A percentile compares a stretch with the other conserved stretches of the same genome.
Conservation (phyloP, 2,888 invertebrate species). For the Erebia epiphron region DNA sequence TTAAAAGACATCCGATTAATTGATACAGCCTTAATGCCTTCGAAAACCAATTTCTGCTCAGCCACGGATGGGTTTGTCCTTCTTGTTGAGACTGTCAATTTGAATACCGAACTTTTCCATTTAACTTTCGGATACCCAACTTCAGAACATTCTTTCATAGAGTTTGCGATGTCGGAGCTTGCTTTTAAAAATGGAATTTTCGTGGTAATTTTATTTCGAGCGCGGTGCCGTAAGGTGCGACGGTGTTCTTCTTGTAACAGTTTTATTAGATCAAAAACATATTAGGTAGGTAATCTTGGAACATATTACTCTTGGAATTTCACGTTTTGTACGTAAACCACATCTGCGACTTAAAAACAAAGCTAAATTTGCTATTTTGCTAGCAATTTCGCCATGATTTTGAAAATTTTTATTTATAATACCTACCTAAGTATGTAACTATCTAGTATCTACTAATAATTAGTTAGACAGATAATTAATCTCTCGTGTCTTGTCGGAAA, state of each 20-base stretch:
- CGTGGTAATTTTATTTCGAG: conserved; percentile 49
- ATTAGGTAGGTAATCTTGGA: neutral
- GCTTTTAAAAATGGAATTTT: conserved; percentile 60
- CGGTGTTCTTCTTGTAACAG: conserved; percentile 27
- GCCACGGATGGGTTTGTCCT: conserved; percentile 19
- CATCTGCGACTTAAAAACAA: neutral
- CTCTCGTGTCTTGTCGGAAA: no score
- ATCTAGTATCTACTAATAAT: no score
- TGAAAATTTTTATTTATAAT: no score
- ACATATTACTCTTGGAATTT: neutral
- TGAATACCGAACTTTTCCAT: conserved; percentile 75
- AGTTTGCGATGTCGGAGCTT: conserved; percentile 57
- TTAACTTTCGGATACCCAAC: conserved; percentile 71
- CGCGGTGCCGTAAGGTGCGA: conserved; percentile 38
- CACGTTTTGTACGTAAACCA: neutral
- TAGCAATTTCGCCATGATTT: no score
- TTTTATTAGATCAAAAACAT: conserved; percentile 12
- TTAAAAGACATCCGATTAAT: neutral
- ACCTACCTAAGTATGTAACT: no score
- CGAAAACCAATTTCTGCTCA: conserved; percentile 9
- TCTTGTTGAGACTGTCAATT: conserved; percentile 73
- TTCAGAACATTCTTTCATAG: conserved; percentile 65
- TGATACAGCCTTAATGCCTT: conserved; percentile 4
- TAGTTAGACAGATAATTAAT: no score
- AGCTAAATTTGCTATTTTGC: no score